Evolutionary conservation across 2,888 invertebrate genomes (phyloP).

Genomic region (Priapulus caudatus): DNA sequence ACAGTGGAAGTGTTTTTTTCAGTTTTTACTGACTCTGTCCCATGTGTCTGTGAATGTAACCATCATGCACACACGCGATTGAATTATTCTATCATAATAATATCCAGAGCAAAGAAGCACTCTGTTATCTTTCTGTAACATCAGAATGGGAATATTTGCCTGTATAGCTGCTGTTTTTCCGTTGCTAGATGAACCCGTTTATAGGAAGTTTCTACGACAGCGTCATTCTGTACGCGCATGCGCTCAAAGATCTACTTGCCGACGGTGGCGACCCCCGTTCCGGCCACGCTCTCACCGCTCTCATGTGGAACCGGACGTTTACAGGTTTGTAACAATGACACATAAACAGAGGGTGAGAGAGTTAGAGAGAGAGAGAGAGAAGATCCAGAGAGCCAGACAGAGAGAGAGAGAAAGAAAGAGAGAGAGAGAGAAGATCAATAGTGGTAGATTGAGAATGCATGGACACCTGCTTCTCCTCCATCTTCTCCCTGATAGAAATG

Average conservation of each 20-base stretch:
- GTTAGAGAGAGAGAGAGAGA: neutral
- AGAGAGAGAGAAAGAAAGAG: neutral
- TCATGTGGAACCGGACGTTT: conserved; percentile 77
- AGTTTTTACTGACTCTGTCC: no score
- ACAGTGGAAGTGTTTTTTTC: no score
- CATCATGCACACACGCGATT: no score
- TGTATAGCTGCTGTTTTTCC: no score
- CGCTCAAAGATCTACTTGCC: conserved; percentile 69
- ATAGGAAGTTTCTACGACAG: conserved; percentile 94
- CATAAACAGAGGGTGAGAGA: conserved; percentile 40
- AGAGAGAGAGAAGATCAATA: neutral
- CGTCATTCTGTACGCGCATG: conserved; percentile 78
- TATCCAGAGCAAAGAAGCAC: no score
- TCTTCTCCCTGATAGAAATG: no score
- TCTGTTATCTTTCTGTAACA: no score
- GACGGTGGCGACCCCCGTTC: conserved; percentile 46
- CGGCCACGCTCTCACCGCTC: conserved; percentile 64
- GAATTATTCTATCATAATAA: no score
- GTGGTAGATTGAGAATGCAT: neutral
- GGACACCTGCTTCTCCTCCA: no score
- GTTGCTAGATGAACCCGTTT: conserved; percentile 64
- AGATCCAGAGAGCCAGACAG: neutral
- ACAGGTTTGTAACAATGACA: conserved; percentile 52
- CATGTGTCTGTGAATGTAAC: no score
- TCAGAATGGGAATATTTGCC: no score